Evolutionary conservation across 2,113 vertebrate species (phyloP).

Genomic region (Tenrec ecaudatus): DNA sequence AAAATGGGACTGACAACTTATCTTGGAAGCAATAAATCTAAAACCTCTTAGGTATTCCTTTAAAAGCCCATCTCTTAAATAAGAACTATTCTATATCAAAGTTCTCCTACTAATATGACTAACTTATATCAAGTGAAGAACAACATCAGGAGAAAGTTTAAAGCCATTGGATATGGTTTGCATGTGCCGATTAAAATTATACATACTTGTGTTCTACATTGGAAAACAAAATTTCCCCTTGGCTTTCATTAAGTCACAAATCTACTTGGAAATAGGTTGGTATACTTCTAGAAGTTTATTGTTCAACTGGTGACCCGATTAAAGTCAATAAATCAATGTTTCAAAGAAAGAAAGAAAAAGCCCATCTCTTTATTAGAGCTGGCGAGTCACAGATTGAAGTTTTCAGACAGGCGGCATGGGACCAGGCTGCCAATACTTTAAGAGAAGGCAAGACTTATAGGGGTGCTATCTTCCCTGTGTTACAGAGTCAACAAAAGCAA

Average conservation of each 20-base stretch:
- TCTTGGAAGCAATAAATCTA: background rate
- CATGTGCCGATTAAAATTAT: constrained; percentile 77
- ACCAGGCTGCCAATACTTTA: too few species aligned
- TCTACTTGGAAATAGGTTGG: constrained; percentile 19
- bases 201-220: constrained; percentile 66
- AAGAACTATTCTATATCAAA: constrained; percentile 61
- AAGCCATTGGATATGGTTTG: constrained; percentile 68
- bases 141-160: constrained; percentile 69
- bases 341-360: too few species aligned
- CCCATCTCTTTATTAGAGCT: too few species aligned
- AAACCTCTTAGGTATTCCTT: background rate
- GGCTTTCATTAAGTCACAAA: constrained; percentile 62
- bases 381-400: background rate
- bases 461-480: background rate
- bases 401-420: background rate
- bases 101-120: constrained; percentile 51
- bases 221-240: constrained; percentile 61
- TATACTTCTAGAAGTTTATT: constrained; percentile 65
- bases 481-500: background rate
- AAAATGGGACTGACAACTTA: background rate
- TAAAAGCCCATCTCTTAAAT: constrained; percentile 19
- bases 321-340: constrained; percentile 52
- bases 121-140: constrained; percentile 65
- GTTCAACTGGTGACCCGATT: constrained; percentile 53
- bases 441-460: accelerated